Evolutionary conservation across 2,888 invertebrate species (phyloP), one percentile per base, ranked within the genome.

Genomic region (Lithophane leautieri): DNA sequence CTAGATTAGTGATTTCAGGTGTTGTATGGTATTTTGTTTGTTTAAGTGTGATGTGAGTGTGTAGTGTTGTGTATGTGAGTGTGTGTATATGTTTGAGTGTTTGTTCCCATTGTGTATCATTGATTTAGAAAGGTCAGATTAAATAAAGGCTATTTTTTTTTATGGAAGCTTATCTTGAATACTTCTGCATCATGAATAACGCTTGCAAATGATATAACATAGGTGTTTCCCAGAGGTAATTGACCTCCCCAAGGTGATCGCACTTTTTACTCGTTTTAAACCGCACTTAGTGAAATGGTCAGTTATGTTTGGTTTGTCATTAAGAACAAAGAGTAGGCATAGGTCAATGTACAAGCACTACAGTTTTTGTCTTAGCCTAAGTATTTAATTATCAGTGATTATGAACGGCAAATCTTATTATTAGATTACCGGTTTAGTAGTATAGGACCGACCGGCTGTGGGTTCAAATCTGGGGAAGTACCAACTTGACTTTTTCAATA

Each of bases 201-300:
- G 25, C 56, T 56, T 25, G 14, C 25, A 54, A 54, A 12, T 54
- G 1, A 11, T n/a, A 25, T 56, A 56, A 7, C 25, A 25, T 56
- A 56, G 54, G 25, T 56, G 56, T 42, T 40, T 25, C 40, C 22
- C 7, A 14, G 40, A 73, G 74, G 58, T 73, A 28, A 42, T 42
- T 73, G 14, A 73, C 42, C 60, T 73, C 14, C 25, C 3, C 56
- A 58, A 60, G 22, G 8, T 40, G 22, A 42, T 54, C 2, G 7
- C 4, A 9, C 0, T n/a, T 52, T 60, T 50, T 44, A 44, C 52
- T 28, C n/a, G n/a, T 16, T 60, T 60, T 12, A 19, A 19, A 54
- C 28, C 16, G 19, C 12, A 11, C 16, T 16, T 50, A 73, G 22
- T 42, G 58, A 22, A 9, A 11, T 44, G n/a, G 74, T 62, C 73